phyloP scores from a whole-genome alignment of 2,888 invertebrate genomes.

The Dryadula phaetusa region DNA sequence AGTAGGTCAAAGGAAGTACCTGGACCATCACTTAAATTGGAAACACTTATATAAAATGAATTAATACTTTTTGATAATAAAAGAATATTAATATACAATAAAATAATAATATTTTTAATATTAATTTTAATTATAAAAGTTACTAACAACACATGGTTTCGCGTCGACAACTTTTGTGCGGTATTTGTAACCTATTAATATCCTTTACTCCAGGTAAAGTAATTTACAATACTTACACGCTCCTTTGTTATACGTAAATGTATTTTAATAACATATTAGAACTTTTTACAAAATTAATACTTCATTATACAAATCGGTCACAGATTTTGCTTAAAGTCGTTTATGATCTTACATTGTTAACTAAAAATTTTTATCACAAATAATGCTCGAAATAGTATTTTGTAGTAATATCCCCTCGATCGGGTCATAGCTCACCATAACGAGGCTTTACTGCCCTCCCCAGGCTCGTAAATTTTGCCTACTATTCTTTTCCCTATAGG shows the following conservation, averaged over 20 bases:
- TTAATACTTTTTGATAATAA: neutral
- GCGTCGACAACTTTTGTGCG: neutral
- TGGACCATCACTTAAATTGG: slow-evolving; percentile 17
- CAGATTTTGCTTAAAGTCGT: neutral
- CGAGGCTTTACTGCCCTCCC: slow-evolving; percentile 78
- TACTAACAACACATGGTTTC: no score
- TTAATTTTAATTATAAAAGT: no score
- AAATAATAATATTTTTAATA: neutral
- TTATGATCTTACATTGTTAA: neutral
- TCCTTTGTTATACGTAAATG: no score
- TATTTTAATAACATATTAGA: neutral
- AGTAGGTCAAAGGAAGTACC: slow-evolving; percentile 51
- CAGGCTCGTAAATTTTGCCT: slow-evolving; percentile 75
- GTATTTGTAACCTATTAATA: neutral
- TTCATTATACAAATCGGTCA: neutral
- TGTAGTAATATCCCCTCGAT: slow-evolving; percentile 62
- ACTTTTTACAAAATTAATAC: neutral
- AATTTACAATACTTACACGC: no score
- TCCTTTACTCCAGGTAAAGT: neutral
- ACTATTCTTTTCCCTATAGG: slow-evolving; percentile 79
- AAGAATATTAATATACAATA: neutral
- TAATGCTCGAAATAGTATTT: slow-evolving; percentile 41
- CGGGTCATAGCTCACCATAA: slow-evolving; percentile 78
- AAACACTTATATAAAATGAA: neutral
- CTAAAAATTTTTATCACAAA: slow-evolving; percentile 32